Evolutionary conservation across 2,888 invertebrate genomes (phyloP).

Genomic region (Pandemis heparana): DNA sequence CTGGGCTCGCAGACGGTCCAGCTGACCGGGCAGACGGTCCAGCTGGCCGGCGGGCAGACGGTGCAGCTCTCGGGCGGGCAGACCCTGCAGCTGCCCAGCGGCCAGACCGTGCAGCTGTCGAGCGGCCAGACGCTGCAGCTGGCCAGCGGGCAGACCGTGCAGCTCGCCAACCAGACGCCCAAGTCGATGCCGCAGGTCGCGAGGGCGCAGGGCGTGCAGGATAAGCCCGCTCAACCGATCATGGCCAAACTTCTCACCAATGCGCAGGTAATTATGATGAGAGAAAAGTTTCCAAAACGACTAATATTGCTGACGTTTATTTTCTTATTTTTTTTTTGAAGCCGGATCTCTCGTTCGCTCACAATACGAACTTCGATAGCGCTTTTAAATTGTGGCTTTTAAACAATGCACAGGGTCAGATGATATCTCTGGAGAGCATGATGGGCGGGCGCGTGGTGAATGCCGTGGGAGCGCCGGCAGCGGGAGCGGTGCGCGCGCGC

Average conservation of each 20-base stretch:
- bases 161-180: constrained; percentile 68
- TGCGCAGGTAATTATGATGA: constrained; percentile 81
- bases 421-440: constrained; percentile 73
- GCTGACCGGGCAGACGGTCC: constrained; percentile 50
- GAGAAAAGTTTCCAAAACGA: too few species aligned
- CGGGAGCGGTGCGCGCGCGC: constrained; percentile 49
- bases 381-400: too few species aligned
- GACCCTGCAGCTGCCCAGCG: constrained; percentile 73
- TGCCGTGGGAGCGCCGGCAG: constrained; percentile 48
- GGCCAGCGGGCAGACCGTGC: constrained; percentile 72
- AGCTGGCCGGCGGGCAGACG: constrained; percentile 53
- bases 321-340: too few species aligned
- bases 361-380: too few species aligned
- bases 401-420: constrained; percentile 63
- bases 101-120: constrained; percentile 69
- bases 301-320: too few species aligned
- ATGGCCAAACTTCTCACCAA: constrained; percentile 91
- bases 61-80: constrained; percentile 60
- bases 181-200: constrained; percentile 73
- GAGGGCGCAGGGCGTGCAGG: constrained; percentile 65
- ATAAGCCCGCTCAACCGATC: constrained; percentile 83
- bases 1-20: constrained; percentile 55
- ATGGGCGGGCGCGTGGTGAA: constrained; percentile 47
- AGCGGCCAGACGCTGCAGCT: constrained; percentile 72
- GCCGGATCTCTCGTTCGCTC: too few species aligned